Evolutionary conservation across 2,888 invertebrate species (phyloP), one percentile per base, ranked within the genome.

Genomic region (Mechanitis messenoides): DNA sequence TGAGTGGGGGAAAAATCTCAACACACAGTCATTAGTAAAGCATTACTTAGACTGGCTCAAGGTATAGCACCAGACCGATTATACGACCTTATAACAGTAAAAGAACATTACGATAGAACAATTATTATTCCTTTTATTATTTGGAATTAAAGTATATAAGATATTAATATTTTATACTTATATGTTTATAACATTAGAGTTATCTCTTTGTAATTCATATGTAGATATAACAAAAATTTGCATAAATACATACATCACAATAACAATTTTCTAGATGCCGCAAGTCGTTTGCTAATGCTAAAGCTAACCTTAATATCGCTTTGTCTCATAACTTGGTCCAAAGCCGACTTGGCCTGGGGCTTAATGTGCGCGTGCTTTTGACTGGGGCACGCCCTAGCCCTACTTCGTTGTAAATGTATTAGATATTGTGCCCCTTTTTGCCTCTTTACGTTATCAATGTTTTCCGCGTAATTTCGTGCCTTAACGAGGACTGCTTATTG

Each of bases 1-100:
- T 87, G 85, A 84, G 80, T 76, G 73, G 80, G 72, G 84, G 78
- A 83, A 86, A 85, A 87, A 87, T 87, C 87, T 82, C 84, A 78
- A 84, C 85, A 85, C 78, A 83, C 80, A 79, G 85, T 85, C 87
- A 87, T 87, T 87, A 87, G 85, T 81, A 84, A 82, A 76, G 81
- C 85, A 85, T 87, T 84, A 83, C 81, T 79, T 76, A 67, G 69
- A 53, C 59, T 59, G 75, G 75, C 56, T 2, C 59, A 78, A 79
- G 45, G 47, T 38, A 64, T 50, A 50, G 20, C 20, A 20, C 20
- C 20, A 20, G 20, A 20, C 20, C 20, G 0, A 20, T 20, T 20
- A 20, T 20, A 20, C 20, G 20, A 20, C 20, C 0, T 20, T 20
- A 20, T 20, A 1, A 20, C 0, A 20, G 20, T 20, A 20, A 0